phyloP scores from a whole-genome alignment of 1,140 invertebrate species.

The Drosophila kikkawai region DNA sequence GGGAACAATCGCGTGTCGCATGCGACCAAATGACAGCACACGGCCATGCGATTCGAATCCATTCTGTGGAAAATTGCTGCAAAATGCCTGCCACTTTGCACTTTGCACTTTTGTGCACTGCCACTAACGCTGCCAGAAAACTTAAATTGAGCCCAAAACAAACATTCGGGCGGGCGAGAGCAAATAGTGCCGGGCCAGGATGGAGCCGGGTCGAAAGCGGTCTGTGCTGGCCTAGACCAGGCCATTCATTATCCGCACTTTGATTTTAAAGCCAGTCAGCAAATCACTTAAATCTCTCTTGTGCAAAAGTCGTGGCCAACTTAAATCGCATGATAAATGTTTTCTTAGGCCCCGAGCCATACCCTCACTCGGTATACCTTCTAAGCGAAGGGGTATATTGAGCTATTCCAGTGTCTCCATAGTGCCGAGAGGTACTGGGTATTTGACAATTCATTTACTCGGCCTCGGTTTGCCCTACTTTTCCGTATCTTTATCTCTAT shows the following conservation, averaged over 20 bases:
- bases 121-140: conserved; percentile 50
- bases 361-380: not conserved
- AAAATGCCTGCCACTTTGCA: conserved; percentile 77
- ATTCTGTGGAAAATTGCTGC: conserved; percentile 58
- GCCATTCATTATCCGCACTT: conserved; percentile 73
- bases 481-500: conserved; percentile 17
- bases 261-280: conserved; percentile 80
- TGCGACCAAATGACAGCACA: conserved; percentile 74
- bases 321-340: conserved; percentile 83
- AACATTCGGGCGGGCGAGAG: conserved; percentile 65
- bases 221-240: conserved; percentile 8
- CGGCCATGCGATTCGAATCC: conserved; percentile 39
- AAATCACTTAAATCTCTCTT: conserved; percentile 80
- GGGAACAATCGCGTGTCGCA: conserved; percentile 68
- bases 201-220: conserved; percentile 1
- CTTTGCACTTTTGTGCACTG: conserved; percentile 64
- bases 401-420: not conserved
- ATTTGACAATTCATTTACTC: conserved; percentile 52
- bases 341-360: conserved; percentile 52
- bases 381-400: conserved; percentile 16
- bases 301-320: conserved; percentile 78
- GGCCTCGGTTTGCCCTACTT: conserved; percentile 15
- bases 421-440: conserved; percentile 18
- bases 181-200: conserved; percentile 62
- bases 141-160: conserved; percentile 75